phyloP scores from a whole-genome alignment of 2,113 vertebrate species.

The Arizona elegans region DNA sequence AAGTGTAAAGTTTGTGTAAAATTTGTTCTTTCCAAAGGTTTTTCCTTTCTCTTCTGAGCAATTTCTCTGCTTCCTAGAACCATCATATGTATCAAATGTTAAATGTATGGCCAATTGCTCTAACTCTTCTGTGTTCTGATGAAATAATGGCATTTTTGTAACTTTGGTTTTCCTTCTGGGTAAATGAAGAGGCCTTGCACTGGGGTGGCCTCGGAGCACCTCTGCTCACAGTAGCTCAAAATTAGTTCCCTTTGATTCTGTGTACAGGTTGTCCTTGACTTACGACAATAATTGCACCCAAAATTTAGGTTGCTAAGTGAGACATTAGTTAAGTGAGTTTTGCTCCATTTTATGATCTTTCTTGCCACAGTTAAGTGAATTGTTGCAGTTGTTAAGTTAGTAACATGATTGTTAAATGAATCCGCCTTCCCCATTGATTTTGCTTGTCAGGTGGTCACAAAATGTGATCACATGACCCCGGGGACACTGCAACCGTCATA shows the following conservation, averaged over 20 bases:
- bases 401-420: too few species aligned
- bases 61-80: neutral
- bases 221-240: neutral
- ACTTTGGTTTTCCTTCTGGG: neutral
- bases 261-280: neutral
- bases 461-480: too few species aligned
- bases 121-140: neutral
- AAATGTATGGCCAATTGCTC: fast-evolving
- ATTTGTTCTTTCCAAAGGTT: neutral
- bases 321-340: too few species aligned
- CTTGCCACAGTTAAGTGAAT: too few species aligned
- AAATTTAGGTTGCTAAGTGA: too few species aligned
- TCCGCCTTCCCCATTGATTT: too few species aligned
- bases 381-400: too few species aligned
- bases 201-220: neutral
- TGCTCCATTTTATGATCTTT: too few species aligned
- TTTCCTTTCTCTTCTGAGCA: neutral
- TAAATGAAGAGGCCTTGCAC: neutral
- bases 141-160: constrained; percentile 8
- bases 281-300: too few species aligned
- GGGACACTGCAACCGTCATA: too few species aligned
- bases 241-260: neutral
- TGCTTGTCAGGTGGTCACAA: too few species aligned
- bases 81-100: constrained; percentile 4
- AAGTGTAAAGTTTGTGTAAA: neutral